phyloP scores from a whole-genome alignment of 2,888 invertebrate genomes.

The Incurvaria masculella region DNA sequence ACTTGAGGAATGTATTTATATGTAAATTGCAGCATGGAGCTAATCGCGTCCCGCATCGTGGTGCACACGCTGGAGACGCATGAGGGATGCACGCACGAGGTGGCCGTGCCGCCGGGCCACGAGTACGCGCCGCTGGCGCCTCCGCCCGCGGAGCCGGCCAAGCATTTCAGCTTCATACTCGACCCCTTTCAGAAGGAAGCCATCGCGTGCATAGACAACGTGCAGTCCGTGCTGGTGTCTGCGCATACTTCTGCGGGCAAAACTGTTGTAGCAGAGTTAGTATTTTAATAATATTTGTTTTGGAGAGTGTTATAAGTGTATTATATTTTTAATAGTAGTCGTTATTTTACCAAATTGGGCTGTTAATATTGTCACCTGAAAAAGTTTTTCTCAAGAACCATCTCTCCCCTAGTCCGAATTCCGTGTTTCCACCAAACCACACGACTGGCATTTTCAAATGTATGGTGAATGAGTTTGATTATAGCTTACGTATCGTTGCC shows the following conservation, averaged over 20 bases:
- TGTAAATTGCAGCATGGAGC: constrained; percentile 60
- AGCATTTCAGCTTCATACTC: constrained; percentile 89
- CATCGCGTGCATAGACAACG: constrained; percentile 93
- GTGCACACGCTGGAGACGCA: constrained; percentile 87
- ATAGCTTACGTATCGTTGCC: no score
- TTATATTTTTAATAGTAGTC: no score
- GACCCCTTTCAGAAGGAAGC: constrained; percentile 99
- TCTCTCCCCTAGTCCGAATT: no score
- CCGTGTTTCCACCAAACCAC: no score
- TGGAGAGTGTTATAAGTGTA: no score
- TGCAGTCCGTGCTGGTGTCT: constrained; percentile 97
- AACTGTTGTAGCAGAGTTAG: constrained; percentile 98
- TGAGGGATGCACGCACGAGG: constrained; percentile 95
- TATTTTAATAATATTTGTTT: constrained; percentile 11
- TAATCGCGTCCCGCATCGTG: constrained; percentile 75
- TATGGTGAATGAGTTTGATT: no score
- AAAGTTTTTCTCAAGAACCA: no score
- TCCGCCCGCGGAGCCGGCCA: constrained; percentile 70
- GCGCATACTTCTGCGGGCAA: constrained; percentile 99
- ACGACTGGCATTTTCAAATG: no score
- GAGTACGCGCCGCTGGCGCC: constrained; percentile 66
- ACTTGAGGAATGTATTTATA: neutral
- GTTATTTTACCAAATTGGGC: no score
- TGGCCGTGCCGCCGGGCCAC: constrained; percentile 86
- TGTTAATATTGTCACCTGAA: no score